Evolutionary conservation across 2,797 vertebrate genomes (phyloP).

Genomic region (Harpagifer antarcticus): DNA sequence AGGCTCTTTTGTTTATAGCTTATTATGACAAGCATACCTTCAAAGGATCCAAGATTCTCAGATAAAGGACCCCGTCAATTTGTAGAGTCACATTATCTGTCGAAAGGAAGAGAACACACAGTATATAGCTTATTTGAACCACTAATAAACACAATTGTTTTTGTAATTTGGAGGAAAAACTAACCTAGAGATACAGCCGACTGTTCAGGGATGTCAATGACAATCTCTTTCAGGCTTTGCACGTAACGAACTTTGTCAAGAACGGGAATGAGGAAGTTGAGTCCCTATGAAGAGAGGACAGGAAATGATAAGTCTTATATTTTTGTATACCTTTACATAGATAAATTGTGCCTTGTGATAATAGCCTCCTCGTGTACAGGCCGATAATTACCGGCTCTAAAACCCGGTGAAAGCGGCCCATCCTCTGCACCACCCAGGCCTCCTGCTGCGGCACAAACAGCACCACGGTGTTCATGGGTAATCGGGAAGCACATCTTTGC

Average conservation of each 20-base stretch:
- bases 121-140: background rate
- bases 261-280: constrained; percentile 91
- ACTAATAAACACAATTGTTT: background rate
- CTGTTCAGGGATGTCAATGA: constrained; percentile 93
- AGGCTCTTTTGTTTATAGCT: background rate
- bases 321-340: constrained; percentile 39
- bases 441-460: constrained; percentile 93
- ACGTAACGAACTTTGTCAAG: constrained; percentile 89
- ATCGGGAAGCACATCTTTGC: constrained; percentile 34
- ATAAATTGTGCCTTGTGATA: background rate
- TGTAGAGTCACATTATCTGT: constrained; percentile 91
- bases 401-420: constrained; percentile 89
- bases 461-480: constrained; percentile 89
- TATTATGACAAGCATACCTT: constrained; percentile 79
- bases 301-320: background rate
- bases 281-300: constrained; percentile 78
- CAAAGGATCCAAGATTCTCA: constrained; percentile 90
- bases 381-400: background rate
- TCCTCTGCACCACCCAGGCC: constrained; percentile 92
- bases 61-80: constrained; percentile 90
- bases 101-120: background rate
- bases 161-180: constrained; percentile 18
- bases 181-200: constrained; percentile 90
- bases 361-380: constrained; percentile 27
- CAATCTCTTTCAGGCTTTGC: constrained; percentile 93